Conservation (phyloP, 2,797 vertebrate genomes). For the Cyprinodon diabolis region DNA sequence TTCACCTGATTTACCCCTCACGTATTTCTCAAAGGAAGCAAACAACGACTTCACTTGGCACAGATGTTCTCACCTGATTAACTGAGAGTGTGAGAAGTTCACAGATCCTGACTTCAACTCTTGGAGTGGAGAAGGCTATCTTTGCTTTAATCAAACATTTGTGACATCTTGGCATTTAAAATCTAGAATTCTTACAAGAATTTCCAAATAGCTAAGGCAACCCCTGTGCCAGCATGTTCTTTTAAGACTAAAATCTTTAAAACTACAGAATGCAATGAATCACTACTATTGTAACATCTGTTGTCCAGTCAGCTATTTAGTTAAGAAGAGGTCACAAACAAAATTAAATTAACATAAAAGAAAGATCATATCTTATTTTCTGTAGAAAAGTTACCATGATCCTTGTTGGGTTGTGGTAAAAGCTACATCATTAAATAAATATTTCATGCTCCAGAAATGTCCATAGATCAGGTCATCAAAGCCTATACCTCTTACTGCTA, state of each 20-base stretch:
- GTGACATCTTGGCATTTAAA: background rate
- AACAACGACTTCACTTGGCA: background rate
- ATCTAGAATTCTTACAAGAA: background rate
- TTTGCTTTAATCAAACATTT: background rate
- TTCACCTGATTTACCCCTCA: background rate
- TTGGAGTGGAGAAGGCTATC: background rate
- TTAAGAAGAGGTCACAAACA: background rate
- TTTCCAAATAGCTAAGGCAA: background rate
- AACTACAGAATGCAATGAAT: background rate
- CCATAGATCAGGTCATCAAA: too few species aligned
- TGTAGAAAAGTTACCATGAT: background rate
- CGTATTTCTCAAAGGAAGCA: background rate
- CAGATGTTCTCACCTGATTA: background rate
- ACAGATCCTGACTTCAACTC: background rate
- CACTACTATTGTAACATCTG: background rate
- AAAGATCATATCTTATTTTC: background rate
- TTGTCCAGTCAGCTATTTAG: background rate
- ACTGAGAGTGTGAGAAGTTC: background rate
- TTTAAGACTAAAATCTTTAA: background rate
- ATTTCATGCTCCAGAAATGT: too few species aligned
- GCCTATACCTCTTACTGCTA: too few species aligned
- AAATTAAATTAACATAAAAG: background rate
- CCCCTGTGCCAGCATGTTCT: too few species aligned
- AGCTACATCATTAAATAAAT: background rate
- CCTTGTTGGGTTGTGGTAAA: background rate